Evolutionary conservation across 2,797 vertebrate genomes (phyloP), one percentile per base, ranked within the genome.

Genomic region (Labroides dimidiatus): DNA sequence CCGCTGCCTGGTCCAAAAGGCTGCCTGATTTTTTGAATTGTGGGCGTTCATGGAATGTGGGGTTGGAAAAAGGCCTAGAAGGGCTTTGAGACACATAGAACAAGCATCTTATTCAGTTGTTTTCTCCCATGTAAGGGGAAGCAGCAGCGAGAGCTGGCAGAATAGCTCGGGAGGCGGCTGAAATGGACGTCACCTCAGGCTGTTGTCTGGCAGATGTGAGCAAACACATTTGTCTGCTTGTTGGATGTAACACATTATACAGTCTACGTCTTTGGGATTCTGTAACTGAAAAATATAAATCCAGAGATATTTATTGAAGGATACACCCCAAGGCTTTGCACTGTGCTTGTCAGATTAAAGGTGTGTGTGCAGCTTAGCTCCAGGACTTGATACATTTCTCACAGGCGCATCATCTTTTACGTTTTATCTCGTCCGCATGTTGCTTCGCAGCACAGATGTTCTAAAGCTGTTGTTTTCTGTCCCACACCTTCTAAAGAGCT

Each of bases 41-140:
- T 83, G 75, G 82, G 81, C 19, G 58, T 77, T 54, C 61, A 69
- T 64, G 80, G 84, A 90, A 86, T 86, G 65, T 53, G 49, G 52
- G 54, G 20, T 59, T 66, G 24, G 71, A 78, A 64, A 81, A 75
- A 64, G 54, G 47, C 69, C 75, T 49, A 47, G 27, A 50, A 75
- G 58, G 70, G 47, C 48, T 79, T 60, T 43, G 67, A 75, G 67
- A 66, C 61, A 64, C 30, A 33, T 53, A 69, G 47, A 84, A 78
- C 73, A 68, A 78, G 63, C 60, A 17, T 54, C 69, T 77, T 74
- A 78, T 86, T 85, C 69, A 55, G 43, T 78, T 80, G 41, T 77
- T 84, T 67, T 76, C 56, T 57, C 62, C 66, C 27, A 59, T 73
- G 71, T 49, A 72, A 54, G 70, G 71, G 60, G 66, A 80, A 43